Conservation (phyloP, 2,888 invertebrate genomes). For the Troides oblongomaculatus region DNA sequence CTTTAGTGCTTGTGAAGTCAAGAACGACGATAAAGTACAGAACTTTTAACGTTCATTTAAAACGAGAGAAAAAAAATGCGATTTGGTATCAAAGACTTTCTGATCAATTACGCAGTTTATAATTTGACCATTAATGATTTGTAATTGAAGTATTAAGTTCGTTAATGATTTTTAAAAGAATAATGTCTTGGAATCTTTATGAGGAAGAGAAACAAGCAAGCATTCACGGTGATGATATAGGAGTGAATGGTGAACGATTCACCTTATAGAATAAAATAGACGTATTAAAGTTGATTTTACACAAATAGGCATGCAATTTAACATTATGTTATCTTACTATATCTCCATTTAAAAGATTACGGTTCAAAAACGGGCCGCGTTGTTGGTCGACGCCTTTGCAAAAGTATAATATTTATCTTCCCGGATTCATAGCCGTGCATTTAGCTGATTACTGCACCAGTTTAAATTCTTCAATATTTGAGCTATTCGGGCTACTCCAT, state of each 20-base stretch:
- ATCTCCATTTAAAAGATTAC: not conserved
- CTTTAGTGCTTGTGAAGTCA: conserved; percentile 18
- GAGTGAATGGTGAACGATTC: too few relatives aligned
- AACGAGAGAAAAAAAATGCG: not conserved
- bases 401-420: not conserved
- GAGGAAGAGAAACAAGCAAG: too few relatives aligned
- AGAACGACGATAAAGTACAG: conserved; percentile 7
- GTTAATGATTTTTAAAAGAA: not conserved
- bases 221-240: too few relatives aligned
- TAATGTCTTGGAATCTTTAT: too few relatives aligned
- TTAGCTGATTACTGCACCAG: not conserved
- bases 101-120: not conserved
- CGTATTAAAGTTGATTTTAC: too few relatives aligned
- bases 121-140: not conserved
- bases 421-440: not conserved
- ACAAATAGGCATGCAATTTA: too few relatives aligned
- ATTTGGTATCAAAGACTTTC: not conserved
- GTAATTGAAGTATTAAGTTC: not conserved
- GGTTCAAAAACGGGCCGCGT: not conserved
- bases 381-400: conserved; percentile 1
- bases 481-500: not conserved
- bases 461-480: not conserved
- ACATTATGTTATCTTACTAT: not conserved
- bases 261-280: too few relatives aligned
- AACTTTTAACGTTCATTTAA: conserved; percentile 1